Base-by-base conservation (phyloP, 1,140 invertebrate genomes). In the Drosophila melanica region DNA sequence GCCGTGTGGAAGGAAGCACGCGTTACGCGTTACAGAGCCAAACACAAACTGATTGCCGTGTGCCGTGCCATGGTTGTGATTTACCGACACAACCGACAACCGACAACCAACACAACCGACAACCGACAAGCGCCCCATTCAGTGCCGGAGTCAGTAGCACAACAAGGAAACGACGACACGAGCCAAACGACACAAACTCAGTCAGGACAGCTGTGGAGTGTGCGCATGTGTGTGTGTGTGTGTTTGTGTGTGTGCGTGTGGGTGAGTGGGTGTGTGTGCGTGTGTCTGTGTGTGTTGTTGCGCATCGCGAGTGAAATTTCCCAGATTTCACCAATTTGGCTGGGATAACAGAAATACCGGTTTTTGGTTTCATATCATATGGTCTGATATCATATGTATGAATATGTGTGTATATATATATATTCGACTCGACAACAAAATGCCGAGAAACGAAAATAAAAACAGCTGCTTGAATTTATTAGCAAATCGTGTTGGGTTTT, bases 21-120 rank as follows among this genome's bases (percentile, higher is more conserved):
- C 84, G 89, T 14, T 58, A 89, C 84, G 84, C 84, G 84, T 84
- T 84, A 84, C 84, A 75, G 79, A 84, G 84, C 77, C 84, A 84
- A 84, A 89, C 85, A 80, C 84, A 89, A 89, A 89, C 84, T 89
- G 84, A 89, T 89, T 89, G 84, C 84, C 79, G 85, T 89, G 85
- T 89, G 85, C 85, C 66, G 71, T 80, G 79, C 77, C 59, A 71
- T 67, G 85, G 85, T 77, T 89, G 84, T 89, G 84, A 89, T 89
- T 89, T 89, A 89, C 84, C 85, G 80, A 87, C 71, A 77, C 81
- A 79, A 57, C 53, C 47, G 35, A 42, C 47, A 68, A 51, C 51
- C 63, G 37, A 78, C 71, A 77, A 35, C 41, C 67, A 50, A 64
- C 72, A 85, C 69, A 73, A 53, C 75, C 75, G 50, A 77, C 81